Conservation (phyloP, 2,113 vertebrate genomes). For the Neolamprologus sp. region DNA sequence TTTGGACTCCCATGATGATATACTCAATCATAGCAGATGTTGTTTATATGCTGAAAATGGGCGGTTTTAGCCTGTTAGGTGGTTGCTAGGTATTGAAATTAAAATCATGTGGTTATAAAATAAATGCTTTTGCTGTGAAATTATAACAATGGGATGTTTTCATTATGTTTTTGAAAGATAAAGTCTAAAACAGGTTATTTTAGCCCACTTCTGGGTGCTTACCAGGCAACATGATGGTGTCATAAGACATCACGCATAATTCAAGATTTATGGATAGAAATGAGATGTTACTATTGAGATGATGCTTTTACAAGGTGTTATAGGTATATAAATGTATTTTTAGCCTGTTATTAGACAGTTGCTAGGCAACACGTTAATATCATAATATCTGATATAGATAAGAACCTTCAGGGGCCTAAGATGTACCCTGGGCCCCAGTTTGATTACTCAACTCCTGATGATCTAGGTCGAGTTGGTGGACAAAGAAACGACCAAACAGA, state of each 20-base stretch:
- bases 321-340: background rate
- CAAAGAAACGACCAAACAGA: background rate
- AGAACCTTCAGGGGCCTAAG: background rate
- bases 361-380: background rate
- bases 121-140: background rate
- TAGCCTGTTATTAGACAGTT: background rate
- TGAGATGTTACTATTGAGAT: background rate
- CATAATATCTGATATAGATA: background rate
- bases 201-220: background rate
- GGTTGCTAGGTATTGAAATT: background rate
- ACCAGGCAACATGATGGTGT: background rate
- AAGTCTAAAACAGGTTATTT: background rate
- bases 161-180: background rate
- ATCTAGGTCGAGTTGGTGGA: background rate
- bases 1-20: background rate
- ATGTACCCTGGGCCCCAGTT: background rate
- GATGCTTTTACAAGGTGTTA: background rate
- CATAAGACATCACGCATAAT: background rate
- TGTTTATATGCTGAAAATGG: background rate
- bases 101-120: background rate
- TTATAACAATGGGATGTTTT: background rate
- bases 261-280: background rate
- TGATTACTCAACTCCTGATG: background rate
- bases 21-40: background rate
- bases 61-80: background rate